Base-by-base conservation (phyloP, 2,113 vertebrate species). In the Callipepla squamata region DNA sequence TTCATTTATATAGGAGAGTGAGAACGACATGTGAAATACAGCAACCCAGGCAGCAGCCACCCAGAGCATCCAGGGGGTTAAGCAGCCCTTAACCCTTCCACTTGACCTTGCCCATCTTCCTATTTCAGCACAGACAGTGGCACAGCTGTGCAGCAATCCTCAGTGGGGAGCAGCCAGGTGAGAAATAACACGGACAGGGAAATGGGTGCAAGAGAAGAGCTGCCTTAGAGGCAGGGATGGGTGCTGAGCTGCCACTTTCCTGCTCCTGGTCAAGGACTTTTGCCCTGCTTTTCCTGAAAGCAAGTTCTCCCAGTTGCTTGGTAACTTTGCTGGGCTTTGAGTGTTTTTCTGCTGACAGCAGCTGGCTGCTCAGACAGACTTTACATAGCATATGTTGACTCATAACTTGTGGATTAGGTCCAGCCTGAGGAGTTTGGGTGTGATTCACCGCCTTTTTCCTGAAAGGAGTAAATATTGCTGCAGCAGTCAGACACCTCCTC, bases 21-120 rank as follows among this genome's bases (percentile, higher is more conserved):
- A 91, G 14, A 36, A 7, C 51, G 51, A 2, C 0, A 1, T 5
- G 2, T 77, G n/a, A 87, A 80, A 78, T 7, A n/a, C 26, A 69
- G 45, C 66, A 72, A 34, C 8, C 9, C 50, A 48, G 13, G 45
- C 44, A 45, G 15, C 40, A 90, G 86, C 47, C 53, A 25, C 32
- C 21, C 63, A 11, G 45, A 89, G 40, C 30, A 53, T 53, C 51
- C 51, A 53, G 26, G 26, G 47, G 57, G 66, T 80, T 80, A 70
- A 90, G 22, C 61, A 90, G 57, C 51, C 87, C 81, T 93, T 55
- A 87, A 80, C 70, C 58, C 40, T 82, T 76, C 75, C 79, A 45
- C 57, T 69, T 69, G 75, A 69, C 59, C 87, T 58, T 67, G 22
- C 22, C 68, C 59, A 32, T 91, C 14, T 5, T 19, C 8, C 6